phyloP scores from a whole-genome alignment of 2,888 invertebrate species.

The Drosophila dives region DNA sequence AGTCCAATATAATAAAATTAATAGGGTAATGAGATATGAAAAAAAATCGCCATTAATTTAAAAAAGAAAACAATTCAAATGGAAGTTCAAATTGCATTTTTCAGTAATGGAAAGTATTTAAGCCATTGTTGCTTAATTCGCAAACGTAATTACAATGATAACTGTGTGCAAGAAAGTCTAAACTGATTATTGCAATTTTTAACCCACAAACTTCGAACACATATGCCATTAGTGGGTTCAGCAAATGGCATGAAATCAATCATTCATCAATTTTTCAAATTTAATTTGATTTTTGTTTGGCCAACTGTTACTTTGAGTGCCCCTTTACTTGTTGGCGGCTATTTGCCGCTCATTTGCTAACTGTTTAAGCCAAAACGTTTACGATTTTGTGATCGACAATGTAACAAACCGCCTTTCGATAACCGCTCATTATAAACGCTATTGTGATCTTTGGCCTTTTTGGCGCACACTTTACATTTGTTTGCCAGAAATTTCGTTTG shows the following conservation, averaged over 20 bases:
- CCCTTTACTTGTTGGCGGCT: slow-evolving; percentile 15
- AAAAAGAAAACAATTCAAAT: not conserved
- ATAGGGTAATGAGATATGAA: not conserved
- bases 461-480: slow-evolving; percentile 38
- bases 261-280: slow-evolving; percentile 42
- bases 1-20: not conserved
- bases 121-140: slow-evolving; percentile 8
- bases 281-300: slow-evolving; percentile 26
- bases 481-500: slow-evolving; percentile 45
- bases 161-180: slow-evolving; percentile 4
- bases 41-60: not conserved
- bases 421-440: slow-evolving; percentile 60
- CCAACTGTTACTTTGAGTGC: slow-evolving; percentile 18
- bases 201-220: not conserved
- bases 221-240: slow-evolving; percentile 10
- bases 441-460: slow-evolving; percentile 50
- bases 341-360: slow-evolving; percentile 44
- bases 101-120: not conserved
- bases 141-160: slow-evolving; percentile 5
- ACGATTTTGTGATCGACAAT: slow-evolving; percentile 29
- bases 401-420: slow-evolving; percentile 56
- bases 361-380: slow-evolving; percentile 32
- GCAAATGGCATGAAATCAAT: slow-evolving; percentile 37
- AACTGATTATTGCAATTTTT: slow-evolving; percentile 2
- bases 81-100: not conserved